Evolutionary conservation across 2,797 vertebrate genomes (phyloP), one percentile per base, ranked within the genome.

Genomic region (Sphenodon punctatus): DNA sequence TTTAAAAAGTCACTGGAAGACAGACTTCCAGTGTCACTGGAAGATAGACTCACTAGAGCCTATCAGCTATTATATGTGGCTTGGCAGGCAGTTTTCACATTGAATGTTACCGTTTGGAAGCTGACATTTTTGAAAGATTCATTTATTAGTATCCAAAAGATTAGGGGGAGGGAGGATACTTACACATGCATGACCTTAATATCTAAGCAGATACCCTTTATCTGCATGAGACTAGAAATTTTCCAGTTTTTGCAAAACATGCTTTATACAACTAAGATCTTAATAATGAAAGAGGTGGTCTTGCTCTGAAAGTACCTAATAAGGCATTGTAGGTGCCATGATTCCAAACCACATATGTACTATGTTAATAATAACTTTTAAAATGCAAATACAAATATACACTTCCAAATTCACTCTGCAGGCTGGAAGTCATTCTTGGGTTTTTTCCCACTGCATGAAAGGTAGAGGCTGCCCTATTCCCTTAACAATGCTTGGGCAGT

Each of bases 191-290:
- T 66, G 34, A 66, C 46, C 3, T 78, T 39, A 17, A 10, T 63
- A 23, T 4, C 17, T 0, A 56, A 22, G 53, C 15, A 8, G 0
- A 0, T 79, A 5, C 3, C 58, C 3, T 25, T 66, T 41, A 46
- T 16, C 15, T 5, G 5, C 25, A 17, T 3, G 51, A 45, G 56
- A 58, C n/a, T n/a, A 3, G 22, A 14, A 45, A n/a, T n/a, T n/a
- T n/a, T n/a, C 10, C 30, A 68, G 67, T 9, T 0, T 0, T 10
- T 30, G 23, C 15, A 70, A 11, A 59, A n/a, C 25, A 70, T 34
- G 10, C 30, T 1, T 6, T 68, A 20, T 63, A 77, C 89, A 85
- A 1, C 3, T 55, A 72, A 22, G 27, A 17, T 49, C 75, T 75
- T 38, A 61, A 20, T 5, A n/a, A 60, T 48, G 32, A 70, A 75